Evolutionary conservation across 2,113 vertebrate species (phyloP).

Genomic region (Amblyopsis rosae): DNA sequence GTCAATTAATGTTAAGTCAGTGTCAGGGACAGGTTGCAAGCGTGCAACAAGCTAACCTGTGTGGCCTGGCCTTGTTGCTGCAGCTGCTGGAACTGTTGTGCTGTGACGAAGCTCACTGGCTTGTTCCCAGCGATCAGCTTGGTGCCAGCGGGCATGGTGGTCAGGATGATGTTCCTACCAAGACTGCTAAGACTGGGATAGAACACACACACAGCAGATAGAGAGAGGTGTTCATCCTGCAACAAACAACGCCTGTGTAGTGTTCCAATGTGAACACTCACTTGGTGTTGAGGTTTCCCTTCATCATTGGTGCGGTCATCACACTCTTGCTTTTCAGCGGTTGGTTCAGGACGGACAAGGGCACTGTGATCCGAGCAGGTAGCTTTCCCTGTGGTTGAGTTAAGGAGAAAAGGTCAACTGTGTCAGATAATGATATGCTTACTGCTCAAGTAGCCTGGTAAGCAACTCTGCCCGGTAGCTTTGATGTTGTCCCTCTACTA

Average conservation of each 20-base stretch:
- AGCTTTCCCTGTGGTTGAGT: conserved; percentile 84
- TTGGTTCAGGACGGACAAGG: conserved; percentile 93
- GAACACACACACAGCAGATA: conserved; percentile 5
- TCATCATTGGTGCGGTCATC: conserved; percentile 91
- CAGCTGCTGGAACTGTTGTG: conserved; percentile 96
- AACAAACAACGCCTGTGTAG: neutral
- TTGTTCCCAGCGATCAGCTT: conserved; percentile 97
- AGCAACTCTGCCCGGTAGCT: too few relatives aligned
- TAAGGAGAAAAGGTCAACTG: neutral
- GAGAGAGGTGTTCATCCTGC: neutral
- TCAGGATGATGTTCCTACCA: conserved; percentile 96
- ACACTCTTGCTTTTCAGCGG: conserved; percentile 94
- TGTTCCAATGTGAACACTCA: conserved; percentile 67
- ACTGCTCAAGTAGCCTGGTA: too few relatives aligned
- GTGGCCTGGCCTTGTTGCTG: conserved; percentile 98
- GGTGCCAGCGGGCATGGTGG: conserved; percentile 95
- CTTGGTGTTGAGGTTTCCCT: conserved; percentile 93
- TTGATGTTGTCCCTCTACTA: too few relatives aligned
- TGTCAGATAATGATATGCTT: neutral
- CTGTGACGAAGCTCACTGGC: conserved; percentile 95
- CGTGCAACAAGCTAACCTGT: conserved; percentile 77
- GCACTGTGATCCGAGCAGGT: conserved; percentile 92
- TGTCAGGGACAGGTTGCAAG: neutral
- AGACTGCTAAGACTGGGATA: conserved; percentile 85
- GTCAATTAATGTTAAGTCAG: too few relatives aligned